phyloP scores from a whole-genome alignment of 2,888 invertebrate species.

The Drosophila kuntzei region DNA sequence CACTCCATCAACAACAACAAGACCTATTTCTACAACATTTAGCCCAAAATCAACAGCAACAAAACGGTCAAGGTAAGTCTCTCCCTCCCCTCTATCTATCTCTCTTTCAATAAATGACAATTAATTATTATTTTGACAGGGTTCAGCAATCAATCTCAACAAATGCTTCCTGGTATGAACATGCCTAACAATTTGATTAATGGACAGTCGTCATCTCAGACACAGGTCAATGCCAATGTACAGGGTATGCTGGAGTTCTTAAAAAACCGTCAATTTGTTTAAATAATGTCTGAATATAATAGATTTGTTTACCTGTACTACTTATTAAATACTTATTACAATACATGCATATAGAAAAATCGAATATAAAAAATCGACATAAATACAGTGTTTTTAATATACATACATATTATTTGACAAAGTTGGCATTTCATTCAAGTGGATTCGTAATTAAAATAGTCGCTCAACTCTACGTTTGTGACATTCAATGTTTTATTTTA shows the following conservation, averaged over 20 bases:
- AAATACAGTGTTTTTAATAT: slow-evolving; percentile 28
- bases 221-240: slow-evolving; percentile 83
- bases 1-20: slow-evolving; percentile 80
- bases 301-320: slow-evolving; percentile 75
- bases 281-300: slow-evolving; percentile 72
- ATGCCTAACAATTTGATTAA: slow-evolving; percentile 83
- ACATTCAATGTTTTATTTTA: slow-evolving; percentile 16
- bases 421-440: background rate
- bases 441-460: slow-evolving; percentile 6
- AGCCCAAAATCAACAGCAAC: slow-evolving; percentile 73
- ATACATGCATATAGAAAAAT: slow-evolving; percentile 71
- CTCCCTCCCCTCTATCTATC: background rate
- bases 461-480: slow-evolving; percentile 17
- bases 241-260: slow-evolving; percentile 84
- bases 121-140: slow-evolving; percentile 53
- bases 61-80: slow-evolving; percentile 75
- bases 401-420: too few relatives aligned
- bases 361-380: slow-evolving; percentile 66
- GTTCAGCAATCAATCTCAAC: slow-evolving; percentile 78
- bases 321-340: slow-evolving; percentile 73
- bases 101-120: background rate
- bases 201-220: slow-evolving; percentile 82
- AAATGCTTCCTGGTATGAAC: slow-evolving; percentile 79
- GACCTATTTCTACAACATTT: slow-evolving; percentile 84
- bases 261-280: slow-evolving; percentile 83